phyloP scores from a whole-genome alignment of 2,797 vertebrate genomes.

The Steatocranus sp. region DNA sequence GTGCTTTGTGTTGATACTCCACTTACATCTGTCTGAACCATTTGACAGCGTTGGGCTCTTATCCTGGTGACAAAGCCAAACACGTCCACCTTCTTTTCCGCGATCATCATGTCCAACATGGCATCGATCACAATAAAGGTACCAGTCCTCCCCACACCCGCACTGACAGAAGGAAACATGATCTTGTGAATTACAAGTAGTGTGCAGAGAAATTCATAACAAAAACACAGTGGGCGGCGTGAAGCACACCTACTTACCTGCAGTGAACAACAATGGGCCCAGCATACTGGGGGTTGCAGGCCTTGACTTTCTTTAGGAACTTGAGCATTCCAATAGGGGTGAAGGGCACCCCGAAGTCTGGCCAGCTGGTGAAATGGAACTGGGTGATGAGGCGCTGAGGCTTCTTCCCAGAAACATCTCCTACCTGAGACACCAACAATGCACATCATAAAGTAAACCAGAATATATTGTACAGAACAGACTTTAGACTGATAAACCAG shows the following conservation, averaged over 20 bases:
- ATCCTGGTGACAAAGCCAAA: slow-evolving; percentile 96
- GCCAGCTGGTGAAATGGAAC: slow-evolving; percentile 99
- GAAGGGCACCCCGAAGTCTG: slow-evolving; percentile 98
- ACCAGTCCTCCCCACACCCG: slow-evolving; percentile 93
- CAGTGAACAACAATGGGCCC: slow-evolving; percentile 97
- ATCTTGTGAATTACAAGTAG: background rate
- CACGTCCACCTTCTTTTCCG: slow-evolving; percentile 93
- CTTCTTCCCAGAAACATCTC: slow-evolving; percentile 94
- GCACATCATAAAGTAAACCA: background rate
- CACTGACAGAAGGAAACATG: slow-evolving; percentile 66
- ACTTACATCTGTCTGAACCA: slow-evolving; percentile 97
- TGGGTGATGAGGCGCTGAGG: slow-evolving; percentile 95
- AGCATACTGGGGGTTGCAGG: slow-evolving; percentile 90
- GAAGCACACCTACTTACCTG: slow-evolving; percentile 75
- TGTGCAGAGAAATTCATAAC: background rate
- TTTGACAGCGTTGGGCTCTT: slow-evolving; percentile 96
- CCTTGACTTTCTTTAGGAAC: slow-evolving; percentile 98
- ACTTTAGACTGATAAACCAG: background rate
- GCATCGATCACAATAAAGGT: slow-evolving; percentile 98
- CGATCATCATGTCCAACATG: slow-evolving; percentile 97
- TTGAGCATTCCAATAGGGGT: slow-evolving; percentile 98
- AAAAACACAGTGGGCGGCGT: background rate
- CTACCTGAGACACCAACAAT: slow-evolving; percentile 76
- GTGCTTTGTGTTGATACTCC: background rate
- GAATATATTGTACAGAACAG: background rate